These are phyloP conservation scores for Dipodomys merriami DNA, from an alignment of 2,113 vertebrate species.

Conservation along the genomic window DNA sequence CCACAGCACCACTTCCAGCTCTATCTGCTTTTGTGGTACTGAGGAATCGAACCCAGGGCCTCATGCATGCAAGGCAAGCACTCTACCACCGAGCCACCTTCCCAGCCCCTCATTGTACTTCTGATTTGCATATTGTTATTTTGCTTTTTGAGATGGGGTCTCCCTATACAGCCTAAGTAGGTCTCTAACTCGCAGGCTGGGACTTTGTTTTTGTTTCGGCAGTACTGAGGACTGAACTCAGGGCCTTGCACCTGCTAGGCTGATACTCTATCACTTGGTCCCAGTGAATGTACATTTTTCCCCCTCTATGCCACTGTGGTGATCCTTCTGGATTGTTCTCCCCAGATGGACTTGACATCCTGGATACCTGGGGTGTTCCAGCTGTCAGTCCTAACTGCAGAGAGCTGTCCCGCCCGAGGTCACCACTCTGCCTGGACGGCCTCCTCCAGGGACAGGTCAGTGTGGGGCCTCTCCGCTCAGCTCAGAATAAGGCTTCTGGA, in stretches of 20 bases:
- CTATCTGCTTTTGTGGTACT: no score
- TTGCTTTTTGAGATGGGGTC: neutral
- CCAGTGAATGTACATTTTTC: neutral
- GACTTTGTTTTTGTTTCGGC: no score
- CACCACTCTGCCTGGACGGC: accelerated
- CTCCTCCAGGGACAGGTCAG: neutral
- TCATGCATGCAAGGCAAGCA: no score
- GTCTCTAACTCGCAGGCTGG: neutral
- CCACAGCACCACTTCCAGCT: no score
- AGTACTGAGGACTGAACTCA: no score
- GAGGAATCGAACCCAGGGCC: no score
- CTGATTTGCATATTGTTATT: neutral
- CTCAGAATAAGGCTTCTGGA: accelerated
- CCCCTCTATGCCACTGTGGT: neutral
- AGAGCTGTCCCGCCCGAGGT: neutral
- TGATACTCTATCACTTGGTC: no score
- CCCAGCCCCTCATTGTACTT: no score
- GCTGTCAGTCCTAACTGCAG: neutral
- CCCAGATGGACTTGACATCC: neutral
- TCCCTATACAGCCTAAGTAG: neutral
- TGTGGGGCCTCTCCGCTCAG: neutral
- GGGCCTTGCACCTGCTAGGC: no score
- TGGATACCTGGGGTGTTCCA: neutral
- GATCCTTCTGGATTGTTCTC: neutral
- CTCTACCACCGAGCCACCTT: no score